Percentiles rank a stretch among this genome's conserved stretches.
Conservation (phyloP, 2,797 vertebrate species). For the Rhyacichthys aspro region DNA sequence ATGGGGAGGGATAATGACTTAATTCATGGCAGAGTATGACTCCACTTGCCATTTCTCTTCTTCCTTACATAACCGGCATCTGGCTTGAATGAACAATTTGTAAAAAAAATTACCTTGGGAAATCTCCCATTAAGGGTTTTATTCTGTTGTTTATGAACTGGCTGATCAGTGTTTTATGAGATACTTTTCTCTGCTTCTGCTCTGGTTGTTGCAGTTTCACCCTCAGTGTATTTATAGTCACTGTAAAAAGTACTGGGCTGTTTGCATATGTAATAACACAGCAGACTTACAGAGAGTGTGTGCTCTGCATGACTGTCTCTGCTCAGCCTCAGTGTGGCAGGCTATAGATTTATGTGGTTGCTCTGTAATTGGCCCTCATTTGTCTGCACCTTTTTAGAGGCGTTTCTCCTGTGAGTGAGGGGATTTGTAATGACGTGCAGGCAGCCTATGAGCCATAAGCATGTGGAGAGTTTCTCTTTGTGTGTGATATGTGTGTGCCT, state of each 20-base stretch:
- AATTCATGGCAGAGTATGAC: constrained; percentile 42
- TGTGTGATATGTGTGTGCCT: constrained; percentile 10
- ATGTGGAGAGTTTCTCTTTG: not conserved
- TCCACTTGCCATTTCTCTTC: constrained; percentile 25
- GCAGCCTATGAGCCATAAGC: not conserved
- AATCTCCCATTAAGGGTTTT: constrained; percentile 11
- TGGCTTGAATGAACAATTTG: constrained; percentile 4
- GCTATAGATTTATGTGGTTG: constrained; percentile 46
- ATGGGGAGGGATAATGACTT: constrained; percentile 44
- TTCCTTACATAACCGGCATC: constrained; percentile 29
- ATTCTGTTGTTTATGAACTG: constrained; percentile 32
- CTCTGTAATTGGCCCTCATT: constrained; percentile 55
- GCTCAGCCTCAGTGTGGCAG: constrained; percentile 30
- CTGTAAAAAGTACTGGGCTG: constrained; percentile 49
- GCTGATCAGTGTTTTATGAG: constrained; percentile 26
- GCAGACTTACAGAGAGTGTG: constrained; percentile 24
- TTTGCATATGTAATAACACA: constrained; percentile 64
- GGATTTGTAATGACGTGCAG: constrained; percentile 43
- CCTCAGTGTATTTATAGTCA: constrained; percentile 53
- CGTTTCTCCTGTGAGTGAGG: constrained; percentile 30
- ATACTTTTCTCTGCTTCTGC: constrained; percentile 20
- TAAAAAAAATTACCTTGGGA: too few relatives aligned
- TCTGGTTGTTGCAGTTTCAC: constrained; percentile 26
- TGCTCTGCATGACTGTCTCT: constrained; percentile 28
- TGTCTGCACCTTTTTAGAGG: constrained; percentile 53